A percentile compares a stretch with the other conserved stretches of the same genome.
phyloP scores from a whole-genome alignment of 2,113 vertebrate genomes.

The Melanostigma gelatinosum region DNA sequence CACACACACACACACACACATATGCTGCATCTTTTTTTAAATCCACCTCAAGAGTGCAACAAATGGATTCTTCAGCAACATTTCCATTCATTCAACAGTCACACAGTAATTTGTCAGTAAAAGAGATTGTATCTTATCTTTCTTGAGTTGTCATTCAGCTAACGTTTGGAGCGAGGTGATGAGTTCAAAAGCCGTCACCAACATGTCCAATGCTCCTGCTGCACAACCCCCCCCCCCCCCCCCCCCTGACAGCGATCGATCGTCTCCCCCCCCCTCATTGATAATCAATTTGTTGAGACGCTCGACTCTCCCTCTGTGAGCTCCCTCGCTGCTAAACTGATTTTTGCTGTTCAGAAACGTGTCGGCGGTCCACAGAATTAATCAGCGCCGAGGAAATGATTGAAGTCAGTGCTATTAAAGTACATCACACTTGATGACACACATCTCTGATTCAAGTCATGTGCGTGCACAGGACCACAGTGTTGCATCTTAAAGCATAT shows the following conservation, averaged over 20 bases:
- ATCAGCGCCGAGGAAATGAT: background rate
- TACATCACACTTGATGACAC: slow-evolving; percentile 5
- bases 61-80: slow-evolving; percentile 36
- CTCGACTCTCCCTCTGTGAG: background rate
- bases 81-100: background rate
- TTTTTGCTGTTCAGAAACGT: slow-evolving; percentile 23
- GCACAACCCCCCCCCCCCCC: background rate
- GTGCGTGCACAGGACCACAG: background rate
- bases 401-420: background rate
- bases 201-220: background rate
- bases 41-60: slow-evolving; percentile 31
- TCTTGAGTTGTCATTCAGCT: background rate
- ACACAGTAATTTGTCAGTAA: background rate
- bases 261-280: background rate
- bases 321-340: slow-evolving; percentile 1
- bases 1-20: background rate
- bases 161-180: background rate
- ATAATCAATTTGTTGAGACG: slow-evolving; percentile 36
- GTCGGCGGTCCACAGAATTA: slow-evolving; percentile 25
- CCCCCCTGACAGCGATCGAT: background rate
- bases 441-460: slow-evolving; percentile 9
- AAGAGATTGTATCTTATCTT: background rate
- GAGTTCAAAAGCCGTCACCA: slow-evolving; percentile 2
- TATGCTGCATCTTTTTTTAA: slow-evolving; percentile 18
- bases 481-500: slow-evolving; percentile 1